Conservation (phyloP, 53 echinoderm and acorn worm genomes). For the Arbacia lixula region DNA sequence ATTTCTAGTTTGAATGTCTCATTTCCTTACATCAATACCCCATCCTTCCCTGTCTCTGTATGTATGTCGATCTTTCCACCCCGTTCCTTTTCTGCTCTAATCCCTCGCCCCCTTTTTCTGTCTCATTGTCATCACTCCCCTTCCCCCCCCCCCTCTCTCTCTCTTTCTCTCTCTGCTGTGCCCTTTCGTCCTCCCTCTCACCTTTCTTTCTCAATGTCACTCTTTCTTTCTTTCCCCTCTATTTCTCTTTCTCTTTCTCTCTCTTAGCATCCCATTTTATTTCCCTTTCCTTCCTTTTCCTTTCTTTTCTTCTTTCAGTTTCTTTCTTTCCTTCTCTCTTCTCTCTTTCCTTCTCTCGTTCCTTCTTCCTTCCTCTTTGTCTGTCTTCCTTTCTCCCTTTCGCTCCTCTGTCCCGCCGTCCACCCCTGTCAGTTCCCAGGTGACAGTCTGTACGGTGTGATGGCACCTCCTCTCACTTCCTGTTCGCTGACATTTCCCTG, state of each 20-base stretch:
- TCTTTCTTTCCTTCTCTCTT: background rate
- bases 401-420: background rate
- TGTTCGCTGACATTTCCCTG: conserved; percentile 27
- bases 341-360: background rate
- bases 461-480: conserved; percentile 23
- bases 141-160: background rate
- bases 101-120: no score
- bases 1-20: background rate
- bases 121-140: background rate
- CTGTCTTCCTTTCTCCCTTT: background rate
- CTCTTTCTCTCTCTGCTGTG: background rate
- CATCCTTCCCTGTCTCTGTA: background rate
- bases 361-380: background rate
- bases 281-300: background rate
- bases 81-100: background rate
- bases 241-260: background rate
- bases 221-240: background rate
- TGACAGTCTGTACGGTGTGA: conserved; percentile 8
- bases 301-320: background rate
- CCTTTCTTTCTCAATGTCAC: background rate
- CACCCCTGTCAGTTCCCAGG: background rate
- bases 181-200: no score
- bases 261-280: background rate
- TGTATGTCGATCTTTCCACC: background rate
- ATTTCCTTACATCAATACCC: background rate